A percentile compares a stretch with the other conserved stretches of the same genome.
Evolutionary conservation across 2,888 invertebrate species (phyloP).

Genomic region (Ephialtes manifestator): DNA sequence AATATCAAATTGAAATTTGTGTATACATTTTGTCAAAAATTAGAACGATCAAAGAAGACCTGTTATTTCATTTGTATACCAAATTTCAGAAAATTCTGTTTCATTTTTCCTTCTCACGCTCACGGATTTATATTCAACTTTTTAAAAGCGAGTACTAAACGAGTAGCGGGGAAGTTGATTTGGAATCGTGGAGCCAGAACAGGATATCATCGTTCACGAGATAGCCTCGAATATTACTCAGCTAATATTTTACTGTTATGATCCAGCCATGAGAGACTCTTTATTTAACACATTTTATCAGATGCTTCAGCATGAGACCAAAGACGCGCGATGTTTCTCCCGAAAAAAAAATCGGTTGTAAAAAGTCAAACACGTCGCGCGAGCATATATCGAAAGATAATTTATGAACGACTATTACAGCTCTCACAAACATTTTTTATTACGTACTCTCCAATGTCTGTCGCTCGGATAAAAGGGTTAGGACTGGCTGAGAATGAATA

Average conservation of each 20-base stretch:
- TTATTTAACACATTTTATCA: slow-evolving; percentile 31
- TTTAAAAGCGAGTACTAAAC: slow-evolving; percentile 52
- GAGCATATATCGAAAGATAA: slow-evolving; percentile 52
- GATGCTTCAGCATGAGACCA: neutral
- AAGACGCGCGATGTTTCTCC: neutral
- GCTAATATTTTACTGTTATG: slow-evolving; percentile 53
- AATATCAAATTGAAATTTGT: too few relatives aligned
- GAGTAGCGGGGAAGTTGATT: slow-evolving; percentile 18
- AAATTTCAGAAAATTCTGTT: too few relatives aligned
- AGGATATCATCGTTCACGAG: neutral
- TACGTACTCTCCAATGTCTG: slow-evolving; percentile 1
- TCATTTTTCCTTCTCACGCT: slow-evolving; percentile 25
- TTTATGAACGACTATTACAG: slow-evolving; percentile 45
- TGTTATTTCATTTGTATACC: too few relatives aligned
- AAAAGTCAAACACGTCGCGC: slow-evolving; percentile 27
- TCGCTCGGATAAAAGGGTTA: slow-evolving; percentile 11
- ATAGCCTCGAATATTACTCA: slow-evolving; percentile 29
- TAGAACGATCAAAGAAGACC: too few relatives aligned
- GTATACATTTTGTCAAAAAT: too few relatives aligned
- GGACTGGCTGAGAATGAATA: neutral
- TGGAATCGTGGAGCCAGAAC: neutral
- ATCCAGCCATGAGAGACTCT: slow-evolving; percentile 23
- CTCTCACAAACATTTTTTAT: slow-evolving; percentile 8
- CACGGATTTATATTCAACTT: slow-evolving; percentile 46
- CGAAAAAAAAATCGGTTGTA: slow-evolving; percentile 23